Evolutionary conservation across 2,113 vertebrate species (phyloP), one percentile per base, ranked within the genome.

Genomic region (Cichladusa arquata): DNA sequence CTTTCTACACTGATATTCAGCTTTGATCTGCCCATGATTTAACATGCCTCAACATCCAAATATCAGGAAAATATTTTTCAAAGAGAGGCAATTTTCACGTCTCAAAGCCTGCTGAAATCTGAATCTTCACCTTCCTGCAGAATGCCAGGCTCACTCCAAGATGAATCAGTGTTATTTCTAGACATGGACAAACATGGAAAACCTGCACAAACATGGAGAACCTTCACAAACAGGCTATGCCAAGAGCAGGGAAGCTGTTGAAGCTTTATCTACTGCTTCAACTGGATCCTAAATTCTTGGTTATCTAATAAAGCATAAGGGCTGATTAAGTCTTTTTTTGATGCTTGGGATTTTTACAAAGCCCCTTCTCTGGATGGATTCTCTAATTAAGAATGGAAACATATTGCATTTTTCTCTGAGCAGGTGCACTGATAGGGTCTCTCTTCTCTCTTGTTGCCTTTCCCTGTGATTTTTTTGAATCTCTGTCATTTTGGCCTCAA

Each of bases 341-440:
- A 4, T 76, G 8, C 28, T 48, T 58, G 6, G 9, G 7, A 23
- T 69, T 38, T 72, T 94, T 69, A n/a, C 62, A 26, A 82, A 92
- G 12, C 4, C 11, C 4, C 3, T 80, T 88, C 20, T 5, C 14
- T 57, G 6, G 11, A 13, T 40, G 6, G 28, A 58, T 69, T 94
- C 12, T 50, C 15, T 62, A 60, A 65, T 57, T 60, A 76, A 48
- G 40, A 11, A 53, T 65, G 14, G 40, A 40, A 17, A 79, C 20
- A 38, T 8, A 38, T 8, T 33, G 3, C 5, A 40, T 20, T 31
- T 64, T 89, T 57, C 26, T 86, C 24, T 51, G 12, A 81, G 51
- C 4, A 44, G 10, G 23, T 36, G 0, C 5, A 54, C 1, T 33
- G 11, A 40, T 28, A 25, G 14, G 3, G 20, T 8, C 2, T 71